Conservation (phyloP, 2,888 invertebrate genomes). For the Phyto melanocephala region DNA sequence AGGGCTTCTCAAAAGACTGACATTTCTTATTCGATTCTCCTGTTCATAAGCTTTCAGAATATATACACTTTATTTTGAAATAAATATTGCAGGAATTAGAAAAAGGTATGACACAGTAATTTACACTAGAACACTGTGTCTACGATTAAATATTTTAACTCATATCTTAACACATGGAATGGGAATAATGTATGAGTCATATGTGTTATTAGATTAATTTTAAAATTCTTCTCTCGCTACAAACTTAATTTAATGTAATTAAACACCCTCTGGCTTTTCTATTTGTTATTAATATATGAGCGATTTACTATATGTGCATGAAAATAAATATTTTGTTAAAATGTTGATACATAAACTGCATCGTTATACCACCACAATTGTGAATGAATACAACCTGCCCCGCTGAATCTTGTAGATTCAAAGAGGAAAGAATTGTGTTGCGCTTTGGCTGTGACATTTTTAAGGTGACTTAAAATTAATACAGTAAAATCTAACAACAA, state of each 20-base stretch:
- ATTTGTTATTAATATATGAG: background rate
- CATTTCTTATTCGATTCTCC: no score
- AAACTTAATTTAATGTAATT: slow-evolving; percentile 7
- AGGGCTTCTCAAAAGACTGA: no score
- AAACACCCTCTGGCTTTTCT: slow-evolving; percentile 24
- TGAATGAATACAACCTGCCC: slow-evolving; percentile 1
- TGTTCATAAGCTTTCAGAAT: no score
- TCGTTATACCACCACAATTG: background rate
- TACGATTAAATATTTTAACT: no score
- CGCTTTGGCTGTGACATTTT: background rate
- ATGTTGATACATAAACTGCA: background rate
- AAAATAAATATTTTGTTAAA: background rate
- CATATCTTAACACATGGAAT: no score
- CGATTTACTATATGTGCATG: background rate
- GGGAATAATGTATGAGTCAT: slow-evolving; percentile 34
- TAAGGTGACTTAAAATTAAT: background rate
- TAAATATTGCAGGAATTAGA: no score
- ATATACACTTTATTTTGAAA: no score
- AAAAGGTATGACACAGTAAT: no score
- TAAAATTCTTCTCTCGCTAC: background rate
- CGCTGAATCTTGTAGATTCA: background rate
- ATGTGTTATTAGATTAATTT: background rate
- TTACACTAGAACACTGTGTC: no score
- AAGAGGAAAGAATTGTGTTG: background rate
- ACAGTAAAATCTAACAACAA: no score